Evolutionary conservation across 2,797 vertebrate species (phyloP).

Genomic region (Mionectes olivaceus): DNA sequence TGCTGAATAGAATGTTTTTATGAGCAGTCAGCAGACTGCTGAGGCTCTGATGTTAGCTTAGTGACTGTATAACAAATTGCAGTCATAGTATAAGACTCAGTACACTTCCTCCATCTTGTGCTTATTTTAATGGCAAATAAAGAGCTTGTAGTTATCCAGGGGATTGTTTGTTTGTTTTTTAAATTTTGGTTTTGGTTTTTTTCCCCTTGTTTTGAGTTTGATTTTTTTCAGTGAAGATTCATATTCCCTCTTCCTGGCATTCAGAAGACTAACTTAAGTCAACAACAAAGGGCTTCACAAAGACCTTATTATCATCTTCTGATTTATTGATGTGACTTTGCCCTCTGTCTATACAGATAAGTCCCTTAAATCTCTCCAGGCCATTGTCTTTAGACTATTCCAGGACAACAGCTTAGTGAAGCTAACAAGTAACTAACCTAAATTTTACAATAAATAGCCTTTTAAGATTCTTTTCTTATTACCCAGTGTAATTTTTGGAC

Average conservation of each 20-base stretch:
- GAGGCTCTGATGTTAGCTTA: background rate
- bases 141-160: background rate
- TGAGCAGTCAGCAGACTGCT: background rate
- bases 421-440: background rate
- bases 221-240: background rate
- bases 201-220: background rate
- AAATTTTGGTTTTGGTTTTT: fast-evolving
- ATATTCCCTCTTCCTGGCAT: background rate
- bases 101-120: background rate
- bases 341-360: background rate
- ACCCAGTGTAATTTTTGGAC: background rate
- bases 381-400: background rate
- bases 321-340: background rate
- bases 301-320: background rate
- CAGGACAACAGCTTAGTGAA: background rate
- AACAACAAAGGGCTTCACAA: background rate
- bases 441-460: background rate
- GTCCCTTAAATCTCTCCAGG: background rate
- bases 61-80: background rate
- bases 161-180: background rate
- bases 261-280: background rate
- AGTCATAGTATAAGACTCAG: background rate
- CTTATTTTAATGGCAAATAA: background rate
- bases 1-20: background rate
- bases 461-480: background rate